Evolutionary conservation across 2,797 vertebrate genomes (phyloP), one percentile per base, ranked within the genome.

Genomic region (Tinamus major): DNA sequence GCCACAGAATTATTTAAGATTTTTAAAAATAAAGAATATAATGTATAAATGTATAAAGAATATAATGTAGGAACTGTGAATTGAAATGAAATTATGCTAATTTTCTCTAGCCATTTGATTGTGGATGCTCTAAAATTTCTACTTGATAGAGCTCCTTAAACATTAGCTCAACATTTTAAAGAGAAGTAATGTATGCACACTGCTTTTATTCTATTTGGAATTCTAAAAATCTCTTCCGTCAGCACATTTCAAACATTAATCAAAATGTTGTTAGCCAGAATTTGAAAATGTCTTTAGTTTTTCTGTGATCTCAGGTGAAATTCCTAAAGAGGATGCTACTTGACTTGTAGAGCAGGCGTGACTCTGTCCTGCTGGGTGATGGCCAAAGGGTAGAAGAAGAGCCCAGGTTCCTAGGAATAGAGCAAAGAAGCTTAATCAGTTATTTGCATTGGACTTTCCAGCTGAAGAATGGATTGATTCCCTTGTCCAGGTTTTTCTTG

Each of bases 21-120:
- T 80, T 90, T 93, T 39, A 90, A 53, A 91, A 95, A 85, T 58
- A 87, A 90, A 72, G 65, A 62, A 20, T 88, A 18, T 86, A 49
- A 80, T 56, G 37, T 53, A 37, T 91, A n/a, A 75, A 65, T 83
- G 46, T 48, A 85, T 58, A 87, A 90, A 72, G 64, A 62, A 21
- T 89, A 20, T 87, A 44, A 79, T 56, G 89, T 23, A 79, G 65
- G 41, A 84, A 82, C 33, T 79, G 80, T 59, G 69, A 90, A 71
- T n/a, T 51, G 88, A 90, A 92, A 49, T 92, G 15, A 92, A 93
- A 85, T 83, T 42, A 51, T 26, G 74, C 61, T 91, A 7, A 59
- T 35, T 89, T 62, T 85, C 63, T 85, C 65, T 91, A 14, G 21
- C 3, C 31, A 33, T 81, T 44, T 95, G 37, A 19, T 77, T 93